These are phyloP conservation scores for Cliona cf. orientalis DNA, from an alignment of 37 sponge, comb jelly and placozoan genomes.

Conservation along the genomic window DNA sequence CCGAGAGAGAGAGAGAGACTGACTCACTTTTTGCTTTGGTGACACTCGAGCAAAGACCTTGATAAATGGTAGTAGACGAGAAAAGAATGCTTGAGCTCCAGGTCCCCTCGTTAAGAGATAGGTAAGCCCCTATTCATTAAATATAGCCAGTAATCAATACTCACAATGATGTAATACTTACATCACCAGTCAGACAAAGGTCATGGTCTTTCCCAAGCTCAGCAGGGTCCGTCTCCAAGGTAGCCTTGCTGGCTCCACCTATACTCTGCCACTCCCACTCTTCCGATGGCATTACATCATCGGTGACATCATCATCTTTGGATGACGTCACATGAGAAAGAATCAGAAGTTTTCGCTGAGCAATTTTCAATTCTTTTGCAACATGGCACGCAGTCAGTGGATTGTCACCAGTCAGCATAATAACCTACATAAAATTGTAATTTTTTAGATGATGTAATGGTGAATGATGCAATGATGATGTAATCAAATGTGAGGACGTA, in stretches of 20 bases:
- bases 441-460: too few relatives aligned
- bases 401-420: conserved; percentile 98
- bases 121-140: conserved; percentile 59
- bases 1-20: too few relatives aligned
- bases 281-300: too few relatives aligned
- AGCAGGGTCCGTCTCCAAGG: conserved; percentile 30
- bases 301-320: too few relatives aligned
- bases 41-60: conserved; percentile 94
- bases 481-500: conserved; percentile 29
- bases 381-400: conserved; percentile 98
- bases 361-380: conserved; percentile 88
- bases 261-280: conserved; percentile 84
- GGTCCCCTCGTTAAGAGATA: conserved; percentile 25
- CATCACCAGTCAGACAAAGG: conserved; percentile 96
- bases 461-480: background rate
- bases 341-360: conserved; percentile 50
- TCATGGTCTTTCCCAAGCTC: conserved; percentile 61
- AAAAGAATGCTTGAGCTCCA: conserved; percentile 29
- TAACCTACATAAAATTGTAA: conserved; percentile 54
- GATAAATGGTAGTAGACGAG: conserved; percentile 67
- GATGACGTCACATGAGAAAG: conserved; percentile 24
- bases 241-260: conserved; percentile 25
- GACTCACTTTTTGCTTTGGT: conserved; percentile 93
- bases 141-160: background rate
- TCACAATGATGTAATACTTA: conserved; percentile 25